Percentiles rank a stretch among this genome's conserved stretches.
These are phyloP conservation scores for Benitochromis conjunctus DNA, from an alignment of 2,113 vertebrate species.

Conservation along the genomic window DNA sequence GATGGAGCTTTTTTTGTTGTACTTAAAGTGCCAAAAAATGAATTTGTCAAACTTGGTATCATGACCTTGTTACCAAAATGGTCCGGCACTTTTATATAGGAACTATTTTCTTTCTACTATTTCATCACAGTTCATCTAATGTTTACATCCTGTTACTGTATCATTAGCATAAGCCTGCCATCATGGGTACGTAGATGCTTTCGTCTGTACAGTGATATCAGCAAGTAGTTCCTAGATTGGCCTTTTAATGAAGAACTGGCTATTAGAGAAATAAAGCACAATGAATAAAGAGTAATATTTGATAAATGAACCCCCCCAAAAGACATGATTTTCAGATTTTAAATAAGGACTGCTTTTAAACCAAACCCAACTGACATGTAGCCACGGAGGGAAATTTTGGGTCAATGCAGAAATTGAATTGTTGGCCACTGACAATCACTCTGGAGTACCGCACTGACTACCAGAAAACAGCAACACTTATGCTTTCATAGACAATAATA, in stretches of 20 bases:
- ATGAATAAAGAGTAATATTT: background rate
- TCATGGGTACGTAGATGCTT: background rate
- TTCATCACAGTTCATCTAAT: background rate
- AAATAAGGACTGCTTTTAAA: background rate
- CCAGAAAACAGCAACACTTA: background rate
- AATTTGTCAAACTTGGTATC: background rate
- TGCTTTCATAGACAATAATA: background rate
- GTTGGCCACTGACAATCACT: background rate
- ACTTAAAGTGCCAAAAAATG: background rate
- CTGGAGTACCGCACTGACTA: background rate
- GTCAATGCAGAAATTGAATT: background rate
- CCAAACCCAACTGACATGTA: background rate
- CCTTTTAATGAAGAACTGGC: background rate
- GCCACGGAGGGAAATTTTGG: background rate
- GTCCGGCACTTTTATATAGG: background rate
- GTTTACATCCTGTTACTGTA: background rate
- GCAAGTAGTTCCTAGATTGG: background rate
- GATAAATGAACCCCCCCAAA: background rate
- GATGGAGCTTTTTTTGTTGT: background rate
- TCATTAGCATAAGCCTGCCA: background rate
- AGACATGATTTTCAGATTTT: background rate
- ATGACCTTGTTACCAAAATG: background rate
- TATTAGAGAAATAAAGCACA: background rate
- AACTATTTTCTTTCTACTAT: background rate
- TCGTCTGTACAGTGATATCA: background rate